Evolutionary conservation across 2,797 vertebrate species (phyloP), one percentile per base, ranked within the genome.

Genomic region (Botia almorhae): DNA sequence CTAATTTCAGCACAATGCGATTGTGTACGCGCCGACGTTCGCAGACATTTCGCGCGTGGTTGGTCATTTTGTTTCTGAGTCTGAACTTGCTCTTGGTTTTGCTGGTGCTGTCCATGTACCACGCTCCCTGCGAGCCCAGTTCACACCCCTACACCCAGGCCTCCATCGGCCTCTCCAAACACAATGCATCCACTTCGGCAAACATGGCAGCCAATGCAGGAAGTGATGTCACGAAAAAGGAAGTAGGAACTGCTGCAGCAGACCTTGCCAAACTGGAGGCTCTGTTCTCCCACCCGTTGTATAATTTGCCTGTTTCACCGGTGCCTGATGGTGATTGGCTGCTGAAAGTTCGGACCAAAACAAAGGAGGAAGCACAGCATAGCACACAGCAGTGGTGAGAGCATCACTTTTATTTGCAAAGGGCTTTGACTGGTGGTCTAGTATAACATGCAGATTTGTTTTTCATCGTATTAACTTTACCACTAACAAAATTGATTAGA

Each of bases 211-310:
- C 19, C 53, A 1, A 16, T 10, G 23, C 11, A 50, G 23, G 33
- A 67, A 78, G 19, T 29, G 19, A 48, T 23, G 55, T 21, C 8
- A 36, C 50, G 21, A 17, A 70, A 55, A 5, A 12, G 16, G 33
- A 3, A 46, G 51, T 60, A 7, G 14, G 10, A 1, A 1, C 21
- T n/a, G 19, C 36, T 39, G 39, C 16, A 55, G 69, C 68, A 0
- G 87, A 85, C 55, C 69, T 82, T 46, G 77, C 87, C 7, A 96
- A 94, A 83, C 84, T 95, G 85, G 82, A 84, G 0, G 91, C 90
- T 0, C 91, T 96, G 56, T 96, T 94, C 43, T 21, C 92, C 53
- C 95, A 97, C 80, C 92, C 93, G 0, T 91, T 96, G 4, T 95
- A 95, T 88, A 93, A 92, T 33, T 56, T 87, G 58, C 90, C 89